Base-by-base conservation (phyloP, 2,113 vertebrate genomes). In the Blennius ocellaris region DNA sequence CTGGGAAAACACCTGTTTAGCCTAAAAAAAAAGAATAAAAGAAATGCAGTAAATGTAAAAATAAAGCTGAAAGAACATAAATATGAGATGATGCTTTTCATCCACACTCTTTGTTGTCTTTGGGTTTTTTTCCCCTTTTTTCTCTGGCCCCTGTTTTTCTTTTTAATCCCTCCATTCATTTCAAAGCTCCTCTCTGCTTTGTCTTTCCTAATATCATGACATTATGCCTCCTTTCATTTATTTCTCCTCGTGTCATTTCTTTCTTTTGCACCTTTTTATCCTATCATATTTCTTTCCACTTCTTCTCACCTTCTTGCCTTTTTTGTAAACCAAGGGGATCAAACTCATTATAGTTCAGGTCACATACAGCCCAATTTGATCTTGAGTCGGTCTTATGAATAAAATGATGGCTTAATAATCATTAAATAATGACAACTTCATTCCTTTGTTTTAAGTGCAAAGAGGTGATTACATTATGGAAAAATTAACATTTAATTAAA, bases 21-120 rank as follows among this genome's bases (percentile, higher is more conserved):
- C 15, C 30, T 15, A 45, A 52, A 30, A 36, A 14, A 6, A 45
- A 39, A 30, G 21, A 30, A 30, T 55, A 5, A 37, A 63, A 12
- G 16, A 52, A 70, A 70, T 5, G 9, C 2, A 17, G 5, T 48
- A 11, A 36, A 66, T 16, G 17, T 15, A 58, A 69, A 48, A 44
- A 43, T 44, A 37, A 53, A 39, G 16, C 11, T 16, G 38, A 40
- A 51, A 44, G n/a, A 59, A 21, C 43, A 62, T 64, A 63, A 37
- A 56, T 38, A 38, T 21, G 14, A 1, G 5, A 58, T 30, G 21
- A 0, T 1, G 6, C 43, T 47, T 62, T 37, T 38, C 7, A 56
- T 49, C 9, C 45, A 50, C 30, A 8, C 15, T 45, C 4, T 16
- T 58, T 65, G 17, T 50, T 57, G 6, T 54, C 38, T 6, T 4